Conservation (phyloP, 2,797 vertebrate genomes). For the Xyrichtys novacula region DNA sequence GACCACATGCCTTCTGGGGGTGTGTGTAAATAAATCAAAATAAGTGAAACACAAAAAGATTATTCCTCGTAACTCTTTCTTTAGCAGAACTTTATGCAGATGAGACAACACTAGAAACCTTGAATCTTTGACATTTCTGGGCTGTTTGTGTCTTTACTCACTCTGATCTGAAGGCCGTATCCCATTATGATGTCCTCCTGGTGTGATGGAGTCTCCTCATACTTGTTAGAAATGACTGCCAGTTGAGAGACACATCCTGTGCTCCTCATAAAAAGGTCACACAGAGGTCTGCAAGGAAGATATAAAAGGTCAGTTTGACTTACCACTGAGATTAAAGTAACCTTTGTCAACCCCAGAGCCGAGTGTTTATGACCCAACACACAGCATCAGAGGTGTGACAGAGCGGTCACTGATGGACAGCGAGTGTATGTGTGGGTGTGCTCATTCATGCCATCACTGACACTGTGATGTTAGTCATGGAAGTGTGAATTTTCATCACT, state of each 20-base stretch:
- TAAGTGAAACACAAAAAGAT: too few species aligned
- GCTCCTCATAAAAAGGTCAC: slow-evolving; percentile 57
- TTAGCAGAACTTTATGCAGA: not conserved
- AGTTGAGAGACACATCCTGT: slow-evolving; percentile 42
- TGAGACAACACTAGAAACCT: slow-evolving; percentile 8
- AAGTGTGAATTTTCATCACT: slow-evolving; percentile 38
- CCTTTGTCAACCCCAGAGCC: slow-evolving; percentile 40
- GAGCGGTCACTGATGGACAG: slow-evolving; percentile 22
- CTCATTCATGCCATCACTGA: slow-evolving; percentile 17
- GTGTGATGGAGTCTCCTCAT: slow-evolving; percentile 36
- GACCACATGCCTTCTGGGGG: slow-evolving; percentile 4
- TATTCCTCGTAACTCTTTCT: not conserved
- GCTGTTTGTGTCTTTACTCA: not conserved
- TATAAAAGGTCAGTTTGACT: slow-evolving; percentile 62
- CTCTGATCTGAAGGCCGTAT: slow-evolving; percentile 15
- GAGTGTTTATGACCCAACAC: slow-evolving; percentile 53
- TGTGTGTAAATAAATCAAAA: too few species aligned
- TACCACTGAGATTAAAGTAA: slow-evolving; percentile 68
- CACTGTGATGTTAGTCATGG: slow-evolving; percentile 10
- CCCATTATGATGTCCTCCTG: slow-evolving; percentile 16
- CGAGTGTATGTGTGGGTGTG: slow-evolving; percentile 11
- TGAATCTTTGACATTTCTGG: not conserved
- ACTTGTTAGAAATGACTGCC: slow-evolving; percentile 42
- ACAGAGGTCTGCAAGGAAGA: slow-evolving; percentile 50
- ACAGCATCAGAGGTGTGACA: slow-evolving; percentile 35